Evolutionary conservation across 2,113 vertebrate species (phyloP).

Genomic region (Rhinogobius similis): DNA sequence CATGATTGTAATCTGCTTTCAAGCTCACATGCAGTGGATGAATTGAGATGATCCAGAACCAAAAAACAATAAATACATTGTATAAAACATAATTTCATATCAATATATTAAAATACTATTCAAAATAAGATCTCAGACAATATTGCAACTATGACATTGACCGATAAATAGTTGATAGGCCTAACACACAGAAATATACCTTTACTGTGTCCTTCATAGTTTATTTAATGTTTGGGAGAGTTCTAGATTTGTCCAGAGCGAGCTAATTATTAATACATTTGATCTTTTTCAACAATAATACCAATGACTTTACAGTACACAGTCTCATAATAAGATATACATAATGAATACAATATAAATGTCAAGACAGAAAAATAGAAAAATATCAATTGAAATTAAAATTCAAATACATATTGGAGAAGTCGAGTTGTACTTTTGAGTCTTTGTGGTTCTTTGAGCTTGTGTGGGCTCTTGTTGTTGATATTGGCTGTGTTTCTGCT

Average conservation of each 20-base stretch:
- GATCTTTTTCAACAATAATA: slow-evolving; percentile 66
- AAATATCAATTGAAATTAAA: slow-evolving; percentile 83
- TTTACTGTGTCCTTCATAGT: slow-evolving; percentile 67
- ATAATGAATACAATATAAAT: slow-evolving; percentile 79
- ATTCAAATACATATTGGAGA: slow-evolving; percentile 78
- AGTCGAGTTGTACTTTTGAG: slow-evolving; percentile 68
- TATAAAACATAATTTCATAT: slow-evolving; percentile 81
- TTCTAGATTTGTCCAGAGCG: slow-evolving; percentile 68
- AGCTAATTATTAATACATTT: slow-evolving; percentile 67
- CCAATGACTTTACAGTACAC: slow-evolving; percentile 77
- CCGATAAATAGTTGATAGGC: slow-evolving; percentile 73
- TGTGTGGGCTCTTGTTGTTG: slow-evolving; percentile 59
- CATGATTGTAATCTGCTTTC: slow-evolving; percentile 56
- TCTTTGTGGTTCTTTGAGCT: slow-evolving; percentile 70
- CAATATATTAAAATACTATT: slow-evolving; percentile 82
- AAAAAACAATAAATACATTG: slow-evolving; percentile 77
- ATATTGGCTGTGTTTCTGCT: slow-evolving; percentile 50
- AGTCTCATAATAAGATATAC: slow-evolving; percentile 79
- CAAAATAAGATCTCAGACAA: slow-evolving; percentile 79
- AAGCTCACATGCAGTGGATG: slow-evolving; percentile 74
- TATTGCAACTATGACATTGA: slow-evolving; percentile 77
- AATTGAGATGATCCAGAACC: slow-evolving; percentile 68
- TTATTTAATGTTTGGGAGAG: slow-evolving; percentile 47
- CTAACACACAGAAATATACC: slow-evolving; percentile 72
- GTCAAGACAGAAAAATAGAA: slow-evolving; percentile 83